These are phyloP conservation scores for Vireo altiloquus DNA, from an alignment of 2,113 vertebrate genomes.

Conservation along the genomic window DNA sequence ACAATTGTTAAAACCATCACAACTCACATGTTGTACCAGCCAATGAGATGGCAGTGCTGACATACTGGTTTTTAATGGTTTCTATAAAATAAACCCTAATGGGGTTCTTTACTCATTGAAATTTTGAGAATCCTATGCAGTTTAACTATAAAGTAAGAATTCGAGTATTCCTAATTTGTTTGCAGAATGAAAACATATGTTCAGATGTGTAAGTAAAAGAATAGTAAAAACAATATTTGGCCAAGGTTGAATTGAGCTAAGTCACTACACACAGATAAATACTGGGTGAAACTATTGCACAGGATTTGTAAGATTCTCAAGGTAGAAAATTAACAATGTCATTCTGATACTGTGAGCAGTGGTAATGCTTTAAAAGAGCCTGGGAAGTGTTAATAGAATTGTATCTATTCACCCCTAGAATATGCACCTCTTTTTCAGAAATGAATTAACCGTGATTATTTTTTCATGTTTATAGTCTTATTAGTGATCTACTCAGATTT, in stretches of 20 bases:
- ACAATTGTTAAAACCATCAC: neutral
- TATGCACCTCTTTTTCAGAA: neutral
- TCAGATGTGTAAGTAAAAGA: neutral
- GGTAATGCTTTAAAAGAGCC: neutral
- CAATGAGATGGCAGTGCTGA: neutral
- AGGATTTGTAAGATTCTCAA: neutral
- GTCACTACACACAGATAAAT: neutral
- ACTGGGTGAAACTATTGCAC: neutral
- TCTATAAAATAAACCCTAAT: neutral
- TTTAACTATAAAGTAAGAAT: neutral
- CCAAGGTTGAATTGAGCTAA: neutral
- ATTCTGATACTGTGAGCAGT: neutral
- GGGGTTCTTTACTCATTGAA: neutral
- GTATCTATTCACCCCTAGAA: neutral
- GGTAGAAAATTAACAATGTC: neutral
- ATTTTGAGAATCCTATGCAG: neutral
- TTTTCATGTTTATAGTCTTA: neutral
- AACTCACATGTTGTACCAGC: neutral
- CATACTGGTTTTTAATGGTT: neutral
- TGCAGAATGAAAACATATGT: neutral
- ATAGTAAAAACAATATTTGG: neutral
- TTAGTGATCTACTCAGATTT: neutral
- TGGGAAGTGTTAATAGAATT: neutral
- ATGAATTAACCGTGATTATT: neutral
- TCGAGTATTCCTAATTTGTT: neutral